A percentile compares a stretch with the other conserved stretches of the same genome.
phyloP scores from a whole-genome alignment of 2,888 invertebrate species.

The Tetanocera ferruginea region DNA sequence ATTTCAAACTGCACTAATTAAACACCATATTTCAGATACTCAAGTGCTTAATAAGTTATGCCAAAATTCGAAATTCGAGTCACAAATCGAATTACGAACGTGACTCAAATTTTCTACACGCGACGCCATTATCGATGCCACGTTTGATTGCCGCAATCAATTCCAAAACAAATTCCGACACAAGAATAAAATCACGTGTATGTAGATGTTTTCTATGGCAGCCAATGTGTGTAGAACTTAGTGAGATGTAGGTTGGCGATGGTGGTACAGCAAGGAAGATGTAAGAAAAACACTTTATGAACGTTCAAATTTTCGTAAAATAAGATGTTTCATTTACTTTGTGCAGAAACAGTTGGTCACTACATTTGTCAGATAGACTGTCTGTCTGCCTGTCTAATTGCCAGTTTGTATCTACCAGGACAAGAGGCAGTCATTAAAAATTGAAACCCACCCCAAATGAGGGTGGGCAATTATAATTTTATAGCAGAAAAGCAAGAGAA shows the following conservation, averaged over 20 bases:
- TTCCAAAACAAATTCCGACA: slow-evolving; percentile 8
- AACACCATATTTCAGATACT: not conserved
- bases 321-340: slow-evolving; percentile 38
- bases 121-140: slow-evolving; percentile 11
- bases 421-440: not conserved
- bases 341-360: not conserved
- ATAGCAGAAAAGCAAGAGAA: too few species aligned
- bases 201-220: not conserved
- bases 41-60: slow-evolving; percentile 42
- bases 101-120: slow-evolving; percentile 47
- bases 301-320: slow-evolving; percentile 26
- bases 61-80: slow-evolving; percentile 45
- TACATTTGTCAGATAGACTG: not conserved
- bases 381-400: not conserved
- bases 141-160: slow-evolving; percentile 24
- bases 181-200: not conserved
- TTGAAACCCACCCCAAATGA: not conserved
- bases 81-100: slow-evolving; percentile 52
- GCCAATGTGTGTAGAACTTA: not conserved
- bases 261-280: not conserved
- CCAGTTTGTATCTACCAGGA: not conserved
- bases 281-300: not conserved
- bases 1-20: not conserved
- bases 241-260: not conserved
- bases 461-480: not conserved